Evolutionary conservation across 1,140 invertebrate species (phyloP).

Genomic region (Ceratina calcarata): DNA sequence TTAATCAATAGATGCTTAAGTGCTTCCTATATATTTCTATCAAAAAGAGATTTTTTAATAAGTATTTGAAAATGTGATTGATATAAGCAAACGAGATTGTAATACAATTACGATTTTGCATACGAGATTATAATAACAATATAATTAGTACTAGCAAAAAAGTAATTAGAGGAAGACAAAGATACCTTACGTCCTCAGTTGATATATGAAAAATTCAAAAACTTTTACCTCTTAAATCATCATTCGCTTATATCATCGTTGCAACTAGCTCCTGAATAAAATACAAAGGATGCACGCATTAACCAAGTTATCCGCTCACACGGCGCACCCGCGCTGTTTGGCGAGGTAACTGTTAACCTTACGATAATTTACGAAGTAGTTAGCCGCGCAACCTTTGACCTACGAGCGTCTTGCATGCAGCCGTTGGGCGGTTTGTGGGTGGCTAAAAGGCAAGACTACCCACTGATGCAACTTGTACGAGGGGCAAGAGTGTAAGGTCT

Average conservation of each 20-base stretch:
- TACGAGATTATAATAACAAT: too few relatives aligned
- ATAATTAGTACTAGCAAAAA: too few relatives aligned
- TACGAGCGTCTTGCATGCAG: conserved; percentile 69
- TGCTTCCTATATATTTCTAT: too few relatives aligned
- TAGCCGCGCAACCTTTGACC: conserved; percentile 70
- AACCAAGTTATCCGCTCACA: conserved; percentile 53
- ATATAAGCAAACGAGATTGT: too few relatives aligned
- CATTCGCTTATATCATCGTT: too few relatives aligned
- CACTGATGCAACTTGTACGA: conserved; percentile 44
- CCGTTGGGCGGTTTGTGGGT: conserved; percentile 54
- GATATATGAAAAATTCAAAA: too few relatives aligned
- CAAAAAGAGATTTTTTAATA: too few relatives aligned
- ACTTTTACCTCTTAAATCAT: too few relatives aligned
- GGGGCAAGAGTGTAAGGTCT: conserved; percentile 51
- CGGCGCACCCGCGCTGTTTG: neutral
- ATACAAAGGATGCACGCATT: conserved; percentile 43
- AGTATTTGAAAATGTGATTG: too few relatives aligned
- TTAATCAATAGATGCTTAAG: neutral
- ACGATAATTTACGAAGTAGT: conserved; percentile 67
- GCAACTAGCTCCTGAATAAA: neutral
- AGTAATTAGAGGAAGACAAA: too few relatives aligned
- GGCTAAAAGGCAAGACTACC: conserved; percentile 60
- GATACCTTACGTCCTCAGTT: too few relatives aligned
- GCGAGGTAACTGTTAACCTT: conserved; percentile 60
- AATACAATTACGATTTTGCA: too few relatives aligned